Percentiles rank a stretch among this genome's conserved stretches.
Evolutionary conservation across 2,113 vertebrate genomes (phyloP).

Genomic region (Gymnorhina tibicen): DNA sequence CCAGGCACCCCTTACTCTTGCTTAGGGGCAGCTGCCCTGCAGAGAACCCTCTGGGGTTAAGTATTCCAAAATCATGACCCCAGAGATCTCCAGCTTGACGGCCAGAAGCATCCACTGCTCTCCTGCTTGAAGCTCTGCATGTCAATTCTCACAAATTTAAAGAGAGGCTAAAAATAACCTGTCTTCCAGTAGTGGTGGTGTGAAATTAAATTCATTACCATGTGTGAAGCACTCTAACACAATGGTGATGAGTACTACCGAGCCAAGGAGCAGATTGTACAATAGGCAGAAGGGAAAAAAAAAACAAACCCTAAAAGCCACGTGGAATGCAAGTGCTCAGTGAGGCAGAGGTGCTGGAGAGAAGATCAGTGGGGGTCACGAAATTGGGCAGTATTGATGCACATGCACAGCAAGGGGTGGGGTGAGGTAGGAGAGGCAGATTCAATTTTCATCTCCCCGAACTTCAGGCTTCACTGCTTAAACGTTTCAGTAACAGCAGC

Average conservation of each 20-base stretch:
- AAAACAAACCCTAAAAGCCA: not conserved
- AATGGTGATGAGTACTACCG: conserved; percentile 40
- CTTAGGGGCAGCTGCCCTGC: not conserved
- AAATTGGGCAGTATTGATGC: not conserved
- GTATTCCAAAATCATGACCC: not conserved
- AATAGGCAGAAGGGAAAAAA: not conserved
- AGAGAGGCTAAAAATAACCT: conserved; percentile 47
- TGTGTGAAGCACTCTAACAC: conserved; percentile 30
- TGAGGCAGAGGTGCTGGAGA: not conserved
- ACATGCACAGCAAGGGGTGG: not conserved
- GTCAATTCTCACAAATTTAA: conserved; percentile 6
- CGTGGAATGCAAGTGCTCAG: not conserved
- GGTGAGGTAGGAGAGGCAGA: not conserved
- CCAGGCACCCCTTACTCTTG: not conserved
- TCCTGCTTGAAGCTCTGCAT: not conserved
- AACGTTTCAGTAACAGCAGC: not conserved
- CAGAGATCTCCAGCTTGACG: not conserved
- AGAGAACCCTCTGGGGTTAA: not conserved
- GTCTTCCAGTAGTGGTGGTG: conserved; percentile 26
- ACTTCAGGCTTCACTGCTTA: not conserved
- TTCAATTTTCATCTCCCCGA: not conserved
- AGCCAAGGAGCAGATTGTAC: not conserved
- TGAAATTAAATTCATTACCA: conserved; percentile 56
- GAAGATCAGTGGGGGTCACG: not conserved
- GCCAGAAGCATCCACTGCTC: not conserved